These are phyloP conservation scores for Tenthredo distinguenda DNA, from an alignment of 2,888 invertebrate genomes.

Conservation along the genomic window DNA sequence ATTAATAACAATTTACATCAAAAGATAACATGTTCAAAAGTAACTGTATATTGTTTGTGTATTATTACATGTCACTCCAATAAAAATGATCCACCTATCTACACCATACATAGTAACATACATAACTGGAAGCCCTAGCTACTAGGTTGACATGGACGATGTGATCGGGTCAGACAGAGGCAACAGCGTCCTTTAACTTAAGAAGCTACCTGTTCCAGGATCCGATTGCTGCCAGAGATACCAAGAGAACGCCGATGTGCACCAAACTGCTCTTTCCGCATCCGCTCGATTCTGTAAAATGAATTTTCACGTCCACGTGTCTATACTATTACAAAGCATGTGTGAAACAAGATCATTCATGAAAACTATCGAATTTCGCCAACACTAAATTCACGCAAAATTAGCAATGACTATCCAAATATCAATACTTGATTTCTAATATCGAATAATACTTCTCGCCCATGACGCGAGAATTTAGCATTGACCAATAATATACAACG, in stretches of 20 bases:
- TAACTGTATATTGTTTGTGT: slow-evolving; percentile 65
- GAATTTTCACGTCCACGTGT: background rate
- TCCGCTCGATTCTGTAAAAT: slow-evolving; percentile 49
- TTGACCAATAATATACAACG: too few species aligned
- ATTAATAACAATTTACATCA: slow-evolving; percentile 73
- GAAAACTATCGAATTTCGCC: background rate
- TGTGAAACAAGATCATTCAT: background rate
- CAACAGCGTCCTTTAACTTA: slow-evolving; percentile 62
- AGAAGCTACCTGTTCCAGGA: slow-evolving; percentile 67
- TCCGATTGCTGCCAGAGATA: slow-evolving; percentile 27
- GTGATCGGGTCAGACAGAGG: slow-evolving; percentile 71
- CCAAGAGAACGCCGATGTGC: slow-evolving; percentile 23
- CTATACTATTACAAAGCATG: background rate
- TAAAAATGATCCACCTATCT: slow-evolving; percentile 76
- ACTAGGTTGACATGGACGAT: slow-evolving; percentile 77
- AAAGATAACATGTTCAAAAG: slow-evolving; percentile 75
- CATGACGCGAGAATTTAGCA: too few species aligned
- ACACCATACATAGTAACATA: slow-evolving; percentile 77
- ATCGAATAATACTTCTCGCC: too few species aligned
- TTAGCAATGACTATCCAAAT: background rate
- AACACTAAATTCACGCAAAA: background rate
- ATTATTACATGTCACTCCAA: slow-evolving; percentile 58
- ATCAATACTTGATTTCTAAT: background rate
- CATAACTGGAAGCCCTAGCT: slow-evolving; percentile 78
- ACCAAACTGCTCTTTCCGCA: slow-evolving; percentile 24